Conservation (phyloP, 1,140 invertebrate species). For the Triops cancriformis region DNA sequence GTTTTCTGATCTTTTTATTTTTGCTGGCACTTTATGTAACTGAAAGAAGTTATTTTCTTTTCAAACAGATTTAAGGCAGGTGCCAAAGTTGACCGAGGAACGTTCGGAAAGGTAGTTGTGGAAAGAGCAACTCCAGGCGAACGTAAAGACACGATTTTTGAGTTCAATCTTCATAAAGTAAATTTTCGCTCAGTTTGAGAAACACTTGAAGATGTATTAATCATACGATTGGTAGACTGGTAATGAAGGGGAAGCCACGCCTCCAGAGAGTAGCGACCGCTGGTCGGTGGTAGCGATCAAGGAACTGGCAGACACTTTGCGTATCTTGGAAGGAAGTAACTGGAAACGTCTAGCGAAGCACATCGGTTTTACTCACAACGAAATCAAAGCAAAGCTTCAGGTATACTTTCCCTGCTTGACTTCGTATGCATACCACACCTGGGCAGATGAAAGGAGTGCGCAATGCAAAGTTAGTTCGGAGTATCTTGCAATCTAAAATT, state of each 20-base stretch:
- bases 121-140: conserved; percentile 29
- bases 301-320: conserved; percentile 34
- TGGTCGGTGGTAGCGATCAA: conserved; percentile 35
- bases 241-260: conserved; percentile 29
- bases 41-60: not conserved
- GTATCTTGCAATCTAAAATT: no score
- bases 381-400: conserved; percentile 33
- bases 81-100: conserved; percentile 33
- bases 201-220: not conserved
- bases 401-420: not conserved
- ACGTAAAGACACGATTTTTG: conserved; percentile 34
- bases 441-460: no score
- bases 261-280: conserved; percentile 29
- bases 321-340: conserved; percentile 35
- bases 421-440: no score
- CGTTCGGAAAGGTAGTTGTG: conserved; percentile 37
- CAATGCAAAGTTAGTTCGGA: no score
- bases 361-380: conserved; percentile 36
- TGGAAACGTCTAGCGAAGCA: conserved; percentile 36
- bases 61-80: conserved; percentile 33
- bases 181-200: not conserved
- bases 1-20: no score
- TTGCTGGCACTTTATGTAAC: not conserved
- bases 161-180: conserved; percentile 38
- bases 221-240: conserved; percentile 27